These are phyloP conservation scores for Polylopha cassiicola DNA, from an alignment of 2,888 invertebrate genomes.

Conservation along the genomic window DNA sequence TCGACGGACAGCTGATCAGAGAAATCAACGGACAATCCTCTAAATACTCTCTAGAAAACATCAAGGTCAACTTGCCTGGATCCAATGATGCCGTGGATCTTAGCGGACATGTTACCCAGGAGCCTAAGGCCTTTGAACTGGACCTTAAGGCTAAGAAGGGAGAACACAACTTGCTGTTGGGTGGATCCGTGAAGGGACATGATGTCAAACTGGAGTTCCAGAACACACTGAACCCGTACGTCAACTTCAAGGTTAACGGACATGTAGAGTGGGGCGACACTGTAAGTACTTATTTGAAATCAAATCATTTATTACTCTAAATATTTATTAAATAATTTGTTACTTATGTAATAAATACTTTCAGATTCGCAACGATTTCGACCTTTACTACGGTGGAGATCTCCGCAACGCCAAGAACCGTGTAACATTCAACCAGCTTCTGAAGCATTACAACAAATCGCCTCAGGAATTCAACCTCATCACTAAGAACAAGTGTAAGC, in stretches of 20 bases:
- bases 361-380: constrained; percentile 67
- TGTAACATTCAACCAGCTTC: constrained; percentile 65
- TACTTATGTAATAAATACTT: constrained; percentile 9
- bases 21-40: constrained; percentile 52
- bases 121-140: constrained; percentile 51
- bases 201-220: constrained; percentile 70
- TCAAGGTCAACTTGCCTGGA: constrained; percentile 61
- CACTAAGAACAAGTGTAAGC: constrained; percentile 71
- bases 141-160: constrained; percentile 73
- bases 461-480: constrained; percentile 63
- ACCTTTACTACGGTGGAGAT: constrained; percentile 80
- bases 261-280: constrained; percentile 60
- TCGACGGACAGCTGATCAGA: constrained; percentile 70
- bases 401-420: constrained; percentile 74
- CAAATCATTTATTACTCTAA: no score
- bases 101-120: constrained; percentile 69
- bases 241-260: constrained; percentile 79
- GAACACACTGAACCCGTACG: constrained; percentile 77
- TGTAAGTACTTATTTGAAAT: constrained; percentile 41
- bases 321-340: no score
- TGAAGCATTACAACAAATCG: constrained; percentile 52
- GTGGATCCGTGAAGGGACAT: constrained; percentile 57
- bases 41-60: constrained; percentile 78
- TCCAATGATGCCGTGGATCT: constrained; percentile 57
- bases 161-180: constrained; percentile 66